Conservation (phyloP, 2,888 invertebrate species). For the Hedya salicella region DNA sequence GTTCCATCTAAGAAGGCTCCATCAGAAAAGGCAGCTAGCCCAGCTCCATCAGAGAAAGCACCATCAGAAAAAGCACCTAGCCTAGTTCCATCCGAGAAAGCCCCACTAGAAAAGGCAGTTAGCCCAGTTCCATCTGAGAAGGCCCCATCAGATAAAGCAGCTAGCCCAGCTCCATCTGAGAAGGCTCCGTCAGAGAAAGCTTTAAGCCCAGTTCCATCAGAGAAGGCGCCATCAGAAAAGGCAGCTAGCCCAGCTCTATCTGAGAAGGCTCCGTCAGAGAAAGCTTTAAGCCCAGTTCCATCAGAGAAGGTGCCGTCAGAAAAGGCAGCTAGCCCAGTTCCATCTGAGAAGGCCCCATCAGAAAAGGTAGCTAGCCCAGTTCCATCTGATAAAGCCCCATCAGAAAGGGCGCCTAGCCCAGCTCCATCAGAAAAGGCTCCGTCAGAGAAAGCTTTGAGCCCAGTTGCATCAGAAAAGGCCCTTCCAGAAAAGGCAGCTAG, state of each 20-base stretch:
- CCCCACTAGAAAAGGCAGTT: slow-evolving; percentile 2
- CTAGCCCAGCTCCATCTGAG: slow-evolving; percentile 18
- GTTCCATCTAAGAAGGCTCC: slow-evolving; percentile 31
- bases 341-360: slow-evolving; percentile 30
- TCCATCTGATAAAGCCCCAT: slow-evolving; percentile 13
- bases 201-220: slow-evolving; percentile 23
- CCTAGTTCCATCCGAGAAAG: not conserved
- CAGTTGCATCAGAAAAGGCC: slow-evolving; percentile 6
- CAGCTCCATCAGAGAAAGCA: slow-evolving; percentile 23
- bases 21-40: slow-evolving; percentile 33
- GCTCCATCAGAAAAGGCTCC: slow-evolving; percentile 5
- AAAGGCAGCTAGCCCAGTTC: slow-evolving; percentile 32
- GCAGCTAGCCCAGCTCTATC: not conserved
- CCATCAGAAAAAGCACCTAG: not conserved
- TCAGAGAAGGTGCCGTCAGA: not conserved
- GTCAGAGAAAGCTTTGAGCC: not conserved
- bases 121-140: slow-evolving; percentile 41
- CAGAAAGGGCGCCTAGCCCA: too few relatives aligned
- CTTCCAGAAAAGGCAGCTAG: slow-evolving; percentile 9
- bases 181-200: slow-evolving; percentile 27
- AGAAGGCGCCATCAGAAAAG: not conserved
- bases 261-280: not conserved
- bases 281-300: not conserved
- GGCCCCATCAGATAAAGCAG: slow-evolving; percentile 27
- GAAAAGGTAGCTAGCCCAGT: slow-evolving; percentile 23